phyloP scores from a whole-genome alignment of 2,797 vertebrate species.

The Zenarchopterus dispar region DNA sequence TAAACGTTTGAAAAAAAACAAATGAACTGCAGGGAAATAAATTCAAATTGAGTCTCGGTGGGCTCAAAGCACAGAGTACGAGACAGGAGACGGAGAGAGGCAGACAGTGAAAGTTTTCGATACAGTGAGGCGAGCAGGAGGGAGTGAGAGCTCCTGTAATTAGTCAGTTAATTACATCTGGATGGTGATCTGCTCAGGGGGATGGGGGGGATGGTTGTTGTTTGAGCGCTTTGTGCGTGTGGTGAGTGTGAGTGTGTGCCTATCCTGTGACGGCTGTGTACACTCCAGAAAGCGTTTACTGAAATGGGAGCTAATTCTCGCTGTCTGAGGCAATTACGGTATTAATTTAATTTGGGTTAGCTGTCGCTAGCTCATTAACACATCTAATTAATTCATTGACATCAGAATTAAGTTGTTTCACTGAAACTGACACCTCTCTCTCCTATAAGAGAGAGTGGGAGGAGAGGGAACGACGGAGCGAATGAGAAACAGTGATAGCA shows the following conservation, averaged over 20 bases:
- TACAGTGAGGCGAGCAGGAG: constrained; percentile 46
- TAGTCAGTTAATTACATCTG: constrained; percentile 98
- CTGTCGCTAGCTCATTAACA: constrained; percentile 99
- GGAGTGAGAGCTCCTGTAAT: constrained; percentile 84
- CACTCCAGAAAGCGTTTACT: constrained; percentile 99
- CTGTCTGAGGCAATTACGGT: constrained; percentile 99
- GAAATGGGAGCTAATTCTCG: constrained; percentile 99
- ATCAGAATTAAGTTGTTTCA: constrained; percentile 99
- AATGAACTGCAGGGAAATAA: constrained; percentile 23
- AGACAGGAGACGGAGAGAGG: constrained; percentile 24
- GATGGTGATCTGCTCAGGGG: constrained; percentile 92
- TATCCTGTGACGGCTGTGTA: constrained; percentile 91
- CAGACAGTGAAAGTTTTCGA: constrained; percentile 45
- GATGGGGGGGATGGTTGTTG: constrained; percentile 90
- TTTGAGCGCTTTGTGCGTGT: constrained; percentile 67
- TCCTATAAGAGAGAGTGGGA: constrained; percentile 69
- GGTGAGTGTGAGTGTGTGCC: constrained; percentile 56
- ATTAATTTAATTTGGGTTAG: constrained; percentile 99
- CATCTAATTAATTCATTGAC: constrained; percentile 99
- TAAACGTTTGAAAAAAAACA: constrained; percentile 14
- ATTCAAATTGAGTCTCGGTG: constrained; percentile 3
- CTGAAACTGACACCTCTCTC: constrained; percentile 98
- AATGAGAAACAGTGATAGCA: constrained; percentile 52
- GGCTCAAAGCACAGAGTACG: constrained; percentile 35
- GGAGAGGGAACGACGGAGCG: constrained; percentile 68